Conservation (phyloP, 2,113 vertebrate genomes). For the Thunnus thynnus region DNA sequence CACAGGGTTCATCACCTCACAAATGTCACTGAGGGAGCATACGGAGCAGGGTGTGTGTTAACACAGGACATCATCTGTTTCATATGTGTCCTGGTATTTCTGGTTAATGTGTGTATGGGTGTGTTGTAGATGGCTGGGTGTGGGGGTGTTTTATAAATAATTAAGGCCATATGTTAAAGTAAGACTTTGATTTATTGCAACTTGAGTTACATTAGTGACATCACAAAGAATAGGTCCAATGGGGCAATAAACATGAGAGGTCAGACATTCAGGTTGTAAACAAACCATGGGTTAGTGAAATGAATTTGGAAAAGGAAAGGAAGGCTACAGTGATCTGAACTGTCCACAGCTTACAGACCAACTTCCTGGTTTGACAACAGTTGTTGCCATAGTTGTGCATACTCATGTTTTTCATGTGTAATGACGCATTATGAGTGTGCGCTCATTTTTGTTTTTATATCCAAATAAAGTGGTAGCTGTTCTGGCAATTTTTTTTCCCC, state of each 20-base stretch:
- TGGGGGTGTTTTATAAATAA: too few species aligned
- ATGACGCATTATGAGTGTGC: not conserved
- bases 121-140: slow-evolving; percentile 6
- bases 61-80: slow-evolving; percentile 26
- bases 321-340: too few species aligned
- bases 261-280: not conserved
- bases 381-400: not conserved
- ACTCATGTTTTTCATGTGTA: not conserved
- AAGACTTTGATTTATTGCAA: too few species aligned
- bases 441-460: not conserved
- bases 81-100: not conserved
- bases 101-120: slow-evolving; percentile 1
- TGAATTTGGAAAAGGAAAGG: too few species aligned
- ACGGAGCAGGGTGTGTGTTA: slow-evolving; percentile 28
- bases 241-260: not conserved
- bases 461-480: not conserved
- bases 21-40: slow-evolving; percentile 38
- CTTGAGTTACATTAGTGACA: not conserved
- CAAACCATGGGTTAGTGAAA: not conserved
- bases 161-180: too few species aligned
- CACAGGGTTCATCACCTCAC: slow-evolving; percentile 30
- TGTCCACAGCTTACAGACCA: not conserved
- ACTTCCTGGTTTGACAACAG: not conserved
- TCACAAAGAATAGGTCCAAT: too few species aligned
- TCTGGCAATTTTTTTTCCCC: not conserved